Percentiles rank a stretch among this genome's conserved stretches.
Conservation (phyloP, 2,888 invertebrate species). For the Dysmachus trigonus region DNA sequence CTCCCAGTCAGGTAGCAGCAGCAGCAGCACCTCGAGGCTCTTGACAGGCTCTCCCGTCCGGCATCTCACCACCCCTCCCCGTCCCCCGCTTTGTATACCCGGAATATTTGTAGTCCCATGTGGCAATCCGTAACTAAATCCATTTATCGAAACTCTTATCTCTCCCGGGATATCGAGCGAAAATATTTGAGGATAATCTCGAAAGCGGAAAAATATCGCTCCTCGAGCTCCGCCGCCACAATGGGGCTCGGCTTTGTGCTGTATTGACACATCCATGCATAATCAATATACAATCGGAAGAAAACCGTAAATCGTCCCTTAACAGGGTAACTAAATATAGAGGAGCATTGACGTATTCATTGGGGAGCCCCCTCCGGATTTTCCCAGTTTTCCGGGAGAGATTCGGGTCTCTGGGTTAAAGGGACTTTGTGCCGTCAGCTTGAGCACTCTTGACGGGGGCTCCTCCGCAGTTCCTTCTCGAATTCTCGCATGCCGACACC, state of each 20-base stretch:
- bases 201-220: constrained; percentile 33
- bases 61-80: background rate
- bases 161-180: constrained; percentile 27
- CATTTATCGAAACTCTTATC: constrained; percentile 40
- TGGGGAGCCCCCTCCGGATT: constrained; percentile 1
- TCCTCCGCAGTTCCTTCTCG: too few species aligned
- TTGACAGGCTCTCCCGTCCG: background rate
- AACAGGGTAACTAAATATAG: constrained; percentile 32
- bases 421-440: constrained; percentile 24
- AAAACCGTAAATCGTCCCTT: constrained; percentile 34
- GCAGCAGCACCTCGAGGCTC: background rate
- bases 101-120: constrained; percentile 34
- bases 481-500: background rate
- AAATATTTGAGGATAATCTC: constrained; percentile 36
- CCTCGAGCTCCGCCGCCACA: constrained; percentile 24
- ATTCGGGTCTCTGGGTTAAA: constrained; percentile 29
- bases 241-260: constrained; percentile 17
- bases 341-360: constrained; percentile 30
- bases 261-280: constrained; percentile 34
- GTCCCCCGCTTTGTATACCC: background rate
- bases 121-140: constrained; percentile 30
- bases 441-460: constrained; percentile 19
- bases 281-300: constrained; percentile 31
- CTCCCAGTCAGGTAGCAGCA: background rate
- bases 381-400: background rate